These are phyloP conservation scores for Hippocampus barbouri DNA, from an alignment of 2,113 vertebrate species.

Conservation along the genomic window DNA sequence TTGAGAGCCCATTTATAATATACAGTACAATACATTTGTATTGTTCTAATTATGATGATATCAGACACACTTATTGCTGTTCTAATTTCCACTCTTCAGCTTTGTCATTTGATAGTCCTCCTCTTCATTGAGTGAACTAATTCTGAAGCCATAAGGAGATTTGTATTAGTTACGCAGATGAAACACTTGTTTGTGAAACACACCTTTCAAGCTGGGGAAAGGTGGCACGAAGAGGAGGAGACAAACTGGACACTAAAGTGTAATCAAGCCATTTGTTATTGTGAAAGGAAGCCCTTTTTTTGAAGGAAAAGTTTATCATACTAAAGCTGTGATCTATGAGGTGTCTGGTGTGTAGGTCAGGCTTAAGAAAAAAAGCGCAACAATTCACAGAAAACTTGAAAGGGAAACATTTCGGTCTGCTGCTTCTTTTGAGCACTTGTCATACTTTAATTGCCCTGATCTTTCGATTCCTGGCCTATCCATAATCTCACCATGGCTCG, in stretches of 20 bases:
- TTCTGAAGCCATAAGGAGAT: background rate
- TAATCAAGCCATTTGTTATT: constrained; percentile 35
- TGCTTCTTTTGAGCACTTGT: constrained; percentile 32
- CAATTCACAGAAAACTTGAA: constrained; percentile 27
- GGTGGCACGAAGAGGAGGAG: background rate
- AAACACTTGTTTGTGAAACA: constrained; percentile 11
- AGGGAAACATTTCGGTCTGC: constrained; percentile 33
- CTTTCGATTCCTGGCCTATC: constrained; percentile 25
- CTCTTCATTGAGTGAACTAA: no score
- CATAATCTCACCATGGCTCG: constrained; percentile 22
- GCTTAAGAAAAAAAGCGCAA: constrained; percentile 29
- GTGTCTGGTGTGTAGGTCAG: constrained; percentile 6
- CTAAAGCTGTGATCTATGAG: constrained; percentile 39
- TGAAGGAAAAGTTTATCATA: constrained; percentile 22
- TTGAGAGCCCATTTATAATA: no score
- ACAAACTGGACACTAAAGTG: background rate
- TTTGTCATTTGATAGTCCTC: no score
- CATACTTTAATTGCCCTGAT: constrained; percentile 45
- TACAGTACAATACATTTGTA: no score
- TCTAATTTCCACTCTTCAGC: no score
- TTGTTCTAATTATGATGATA: no score
- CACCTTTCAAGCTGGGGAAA: background rate
- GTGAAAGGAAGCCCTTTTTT: constrained; percentile 30
- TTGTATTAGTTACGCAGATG: background rate
- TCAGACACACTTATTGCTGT: no score